phyloP scores from a whole-genome alignment of 2,797 vertebrate genomes.

The Chelon labrosus region DNA sequence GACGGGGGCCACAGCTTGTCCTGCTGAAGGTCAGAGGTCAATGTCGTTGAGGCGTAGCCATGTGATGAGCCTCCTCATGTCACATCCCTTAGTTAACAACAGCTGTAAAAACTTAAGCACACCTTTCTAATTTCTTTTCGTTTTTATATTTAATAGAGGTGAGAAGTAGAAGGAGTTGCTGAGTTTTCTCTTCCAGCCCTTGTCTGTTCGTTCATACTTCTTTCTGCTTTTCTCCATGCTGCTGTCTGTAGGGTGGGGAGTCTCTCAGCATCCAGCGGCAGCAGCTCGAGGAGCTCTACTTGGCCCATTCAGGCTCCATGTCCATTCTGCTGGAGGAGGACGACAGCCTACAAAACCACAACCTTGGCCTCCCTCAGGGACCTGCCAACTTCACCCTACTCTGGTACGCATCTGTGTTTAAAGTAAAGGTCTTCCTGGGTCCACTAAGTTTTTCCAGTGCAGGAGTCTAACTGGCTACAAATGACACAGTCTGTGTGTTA shows the following conservation, averaged over 20 bases:
- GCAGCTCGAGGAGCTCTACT: conserved; percentile 85
- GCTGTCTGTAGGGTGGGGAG: conserved; percentile 75
- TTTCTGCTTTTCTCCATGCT: neutral
- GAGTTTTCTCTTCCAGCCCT: neutral
- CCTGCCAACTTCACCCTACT: conserved; percentile 86
- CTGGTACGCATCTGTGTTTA: conserved; percentile 67
- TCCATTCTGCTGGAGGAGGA: conserved; percentile 78
- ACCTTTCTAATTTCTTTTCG: no score
- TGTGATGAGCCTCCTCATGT: neutral
- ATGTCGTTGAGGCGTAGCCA: no score
- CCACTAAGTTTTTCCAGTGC: neutral
- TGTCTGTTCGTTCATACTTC: neutral
- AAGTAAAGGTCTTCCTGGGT: neutral
- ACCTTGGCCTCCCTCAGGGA: conserved; percentile 73
- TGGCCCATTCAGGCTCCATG: conserved; percentile 79
- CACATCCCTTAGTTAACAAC: neutral
- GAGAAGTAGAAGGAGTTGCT: no score
- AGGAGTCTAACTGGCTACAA: no score
- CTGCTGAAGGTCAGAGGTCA: conserved; percentile 88
- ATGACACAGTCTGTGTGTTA: no score
- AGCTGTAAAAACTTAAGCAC: neutral
- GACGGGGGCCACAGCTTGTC: conserved; percentile 87
- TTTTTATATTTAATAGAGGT: neutral
- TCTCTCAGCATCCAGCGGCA: conserved; percentile 79
- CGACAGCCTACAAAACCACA: conserved; percentile 51